Evolutionary conservation across 2,797 vertebrate species (phyloP).

Genomic region (Distichodus sexfasciatus): DNA sequence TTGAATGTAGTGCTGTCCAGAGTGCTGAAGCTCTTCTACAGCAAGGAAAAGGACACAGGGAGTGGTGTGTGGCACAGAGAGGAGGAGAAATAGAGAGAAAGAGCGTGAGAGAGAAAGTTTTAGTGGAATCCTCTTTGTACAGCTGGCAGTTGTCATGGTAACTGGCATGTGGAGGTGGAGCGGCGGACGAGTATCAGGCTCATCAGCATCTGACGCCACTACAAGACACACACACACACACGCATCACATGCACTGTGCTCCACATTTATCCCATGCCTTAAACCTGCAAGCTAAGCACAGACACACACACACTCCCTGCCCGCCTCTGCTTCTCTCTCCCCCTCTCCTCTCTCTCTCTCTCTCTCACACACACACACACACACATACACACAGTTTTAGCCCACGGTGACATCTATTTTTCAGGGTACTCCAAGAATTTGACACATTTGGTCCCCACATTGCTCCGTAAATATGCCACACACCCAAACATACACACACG

Average conservation of each 20-base stretch:
- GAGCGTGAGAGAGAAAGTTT: slow-evolving; percentile 26
- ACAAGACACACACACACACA: background rate
- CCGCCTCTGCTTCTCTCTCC: background rate
- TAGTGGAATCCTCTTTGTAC: slow-evolving; percentile 58
- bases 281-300: too few relatives aligned
- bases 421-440: too few relatives aligned
- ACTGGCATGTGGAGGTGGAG: slow-evolving; percentile 72
- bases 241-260: too few relatives aligned
- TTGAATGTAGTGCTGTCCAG: too few relatives aligned
- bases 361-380: slow-evolving; percentile 10
- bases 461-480: too few relatives aligned
- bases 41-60: slow-evolving; percentile 47
- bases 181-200: slow-evolving; percentile 56
- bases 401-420: too few relatives aligned
- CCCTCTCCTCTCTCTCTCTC: slow-evolving; percentile 30
- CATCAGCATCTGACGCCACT: too few relatives aligned
- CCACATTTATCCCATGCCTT: too few relatives aligned
- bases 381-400: background rate
- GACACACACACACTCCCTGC: background rate
- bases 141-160: slow-evolving; percentile 77
- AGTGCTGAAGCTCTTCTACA: too few relatives aligned
- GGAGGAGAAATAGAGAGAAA: slow-evolving; percentile 49
- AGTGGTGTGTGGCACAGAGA: slow-evolving; percentile 50
- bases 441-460: too few relatives aligned
- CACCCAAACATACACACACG: slow-evolving; percentile 7